Evolutionary conservation across 2,888 invertebrate species (phyloP).

Genomic region (Drosophila nr. perissopoda): DNA sequence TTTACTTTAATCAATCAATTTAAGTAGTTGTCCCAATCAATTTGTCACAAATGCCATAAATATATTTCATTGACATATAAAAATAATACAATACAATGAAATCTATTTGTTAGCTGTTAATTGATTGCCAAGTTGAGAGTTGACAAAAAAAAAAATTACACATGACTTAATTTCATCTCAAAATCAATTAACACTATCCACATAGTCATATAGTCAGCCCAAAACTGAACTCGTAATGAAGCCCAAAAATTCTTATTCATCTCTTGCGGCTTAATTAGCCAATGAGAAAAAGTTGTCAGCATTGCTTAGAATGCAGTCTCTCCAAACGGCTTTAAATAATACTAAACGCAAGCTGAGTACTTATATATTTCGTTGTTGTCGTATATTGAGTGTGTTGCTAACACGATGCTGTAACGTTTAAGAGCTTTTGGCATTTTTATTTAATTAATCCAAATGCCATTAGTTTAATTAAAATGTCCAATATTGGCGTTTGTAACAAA

Average conservation of each 20-base stretch:
- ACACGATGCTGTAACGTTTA: slow-evolving; percentile 31
- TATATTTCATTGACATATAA: slow-evolving; percentile 52
- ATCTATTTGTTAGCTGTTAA: slow-evolving; percentile 77
- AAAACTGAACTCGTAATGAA: slow-evolving; percentile 57
- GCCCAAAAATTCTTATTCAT: slow-evolving; percentile 61
- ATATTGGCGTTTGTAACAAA: slow-evolving; percentile 52
- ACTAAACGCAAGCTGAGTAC: slow-evolving; percentile 34
- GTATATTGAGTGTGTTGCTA: slow-evolving; percentile 43
- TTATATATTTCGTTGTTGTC: slow-evolving; percentile 9
- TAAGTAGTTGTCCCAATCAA: slow-evolving; percentile 31
- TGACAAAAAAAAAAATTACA: slow-evolving; percentile 36
- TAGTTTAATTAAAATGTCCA: slow-evolving; percentile 66
- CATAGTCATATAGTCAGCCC: slow-evolving; percentile 24
- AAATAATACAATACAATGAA: slow-evolving; percentile 46
- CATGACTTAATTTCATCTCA: slow-evolving; percentile 70
- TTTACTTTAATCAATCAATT: slow-evolving; percentile 12
- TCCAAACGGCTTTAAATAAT: slow-evolving; percentile 45
- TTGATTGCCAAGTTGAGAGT: slow-evolving; percentile 63
- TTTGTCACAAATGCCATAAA: slow-evolving; percentile 53
- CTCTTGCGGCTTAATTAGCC: slow-evolving; percentile 71
- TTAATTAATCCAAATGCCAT: slow-evolving; percentile 71
- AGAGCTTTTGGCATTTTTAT: slow-evolving; percentile 53
- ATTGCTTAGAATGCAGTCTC: slow-evolving; percentile 63
- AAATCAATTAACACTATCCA: slow-evolving; percentile 58
- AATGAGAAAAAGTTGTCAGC: slow-evolving; percentile 46